phyloP scores from a whole-genome alignment of 2,797 vertebrate genomes.

The Enteromius unitaeniatus region DNA sequence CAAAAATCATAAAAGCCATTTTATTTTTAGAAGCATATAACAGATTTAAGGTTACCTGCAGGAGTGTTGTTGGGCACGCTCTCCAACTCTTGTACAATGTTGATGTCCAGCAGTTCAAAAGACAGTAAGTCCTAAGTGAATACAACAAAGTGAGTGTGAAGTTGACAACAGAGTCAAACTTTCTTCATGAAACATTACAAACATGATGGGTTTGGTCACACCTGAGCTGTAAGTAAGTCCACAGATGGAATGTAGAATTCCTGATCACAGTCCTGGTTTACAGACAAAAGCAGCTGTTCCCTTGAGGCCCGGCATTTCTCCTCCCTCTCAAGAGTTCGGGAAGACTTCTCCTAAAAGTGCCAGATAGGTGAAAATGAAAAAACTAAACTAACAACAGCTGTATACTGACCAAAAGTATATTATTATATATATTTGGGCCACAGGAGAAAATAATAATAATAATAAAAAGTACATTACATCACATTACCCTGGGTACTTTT shows the following conservation, averaged over 20 bases:
- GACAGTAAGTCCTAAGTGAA: conserved; percentile 89
- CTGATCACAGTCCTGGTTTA: conserved; percentile 78
- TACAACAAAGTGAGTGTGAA: conserved; percentile 18
- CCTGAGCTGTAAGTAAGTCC: conserved; percentile 97
- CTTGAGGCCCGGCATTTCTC: conserved; percentile 66
- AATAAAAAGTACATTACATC: no score
- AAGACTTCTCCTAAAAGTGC: conserved; percentile 73
- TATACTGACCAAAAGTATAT: not conserved
- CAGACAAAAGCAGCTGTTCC: conserved; percentile 75
- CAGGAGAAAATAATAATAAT: not conserved
- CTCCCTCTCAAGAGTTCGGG: conserved; percentile 67
- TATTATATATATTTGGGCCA: not conserved
- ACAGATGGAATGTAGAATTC: conserved; percentile 94
- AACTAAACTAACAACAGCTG: not conserved
- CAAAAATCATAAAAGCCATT: not conserved
- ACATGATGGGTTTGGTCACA: conserved; percentile 57
- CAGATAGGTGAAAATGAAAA: not conserved
- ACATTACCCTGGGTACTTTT: not conserved
- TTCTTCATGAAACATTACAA: not conserved
- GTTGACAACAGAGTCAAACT: not conserved
- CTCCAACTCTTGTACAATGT: conserved; percentile 96
- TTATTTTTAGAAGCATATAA: not conserved
- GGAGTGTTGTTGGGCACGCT: conserved; percentile 92
- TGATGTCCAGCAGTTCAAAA: conserved; percentile 95
- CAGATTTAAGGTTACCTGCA: conserved; percentile 81